Conservation (phyloP, 2,888 invertebrate species). For the Myopa testacea region DNA sequence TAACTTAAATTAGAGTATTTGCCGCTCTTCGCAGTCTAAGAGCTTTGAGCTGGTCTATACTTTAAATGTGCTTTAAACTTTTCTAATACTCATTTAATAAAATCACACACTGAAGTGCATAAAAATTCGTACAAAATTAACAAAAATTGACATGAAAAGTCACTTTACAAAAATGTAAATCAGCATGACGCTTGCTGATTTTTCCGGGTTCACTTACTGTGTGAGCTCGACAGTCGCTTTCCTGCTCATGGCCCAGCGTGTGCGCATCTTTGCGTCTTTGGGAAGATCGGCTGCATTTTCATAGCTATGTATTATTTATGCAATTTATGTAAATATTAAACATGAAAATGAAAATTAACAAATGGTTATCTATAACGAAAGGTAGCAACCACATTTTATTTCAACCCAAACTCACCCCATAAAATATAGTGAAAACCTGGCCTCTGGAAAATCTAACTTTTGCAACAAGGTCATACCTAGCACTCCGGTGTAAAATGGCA, state of each 20-base stretch:
- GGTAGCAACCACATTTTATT: too few relatives aligned
- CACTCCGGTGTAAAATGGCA: slow-evolving; percentile 92
- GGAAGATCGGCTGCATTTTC: slow-evolving; percentile 82
- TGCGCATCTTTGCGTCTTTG: slow-evolving; percentile 75
- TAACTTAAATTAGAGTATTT: too few relatives aligned
- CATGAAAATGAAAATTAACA: background rate
- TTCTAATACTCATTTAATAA: too few relatives aligned
- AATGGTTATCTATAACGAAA: too few relatives aligned
- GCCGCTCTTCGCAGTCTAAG: too few relatives aligned
- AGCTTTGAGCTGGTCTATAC: too few relatives aligned
- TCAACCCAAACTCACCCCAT: slow-evolving; percentile 72
- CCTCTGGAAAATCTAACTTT: slow-evolving; percentile 87
- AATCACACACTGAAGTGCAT: too few relatives aligned
- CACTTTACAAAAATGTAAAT: too few relatives aligned
- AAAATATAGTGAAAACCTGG: slow-evolving; percentile 92
- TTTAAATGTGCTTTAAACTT: too few relatives aligned
- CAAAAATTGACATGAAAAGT: too few relatives aligned
- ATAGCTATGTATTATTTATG: slow-evolving; percentile 70
- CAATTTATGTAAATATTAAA: background rate
- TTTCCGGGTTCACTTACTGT: slow-evolving; percentile 75
- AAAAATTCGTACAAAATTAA: too few relatives aligned
- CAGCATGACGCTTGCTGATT: too few relatives aligned
- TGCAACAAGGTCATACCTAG: slow-evolving; percentile 91
- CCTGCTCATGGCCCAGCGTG: slow-evolving; percentile 82
- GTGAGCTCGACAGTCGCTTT: slow-evolving; percentile 92